phyloP scores from a whole-genome alignment of 2,797 vertebrate species.

The Pachyuromys duprasi region DNA sequence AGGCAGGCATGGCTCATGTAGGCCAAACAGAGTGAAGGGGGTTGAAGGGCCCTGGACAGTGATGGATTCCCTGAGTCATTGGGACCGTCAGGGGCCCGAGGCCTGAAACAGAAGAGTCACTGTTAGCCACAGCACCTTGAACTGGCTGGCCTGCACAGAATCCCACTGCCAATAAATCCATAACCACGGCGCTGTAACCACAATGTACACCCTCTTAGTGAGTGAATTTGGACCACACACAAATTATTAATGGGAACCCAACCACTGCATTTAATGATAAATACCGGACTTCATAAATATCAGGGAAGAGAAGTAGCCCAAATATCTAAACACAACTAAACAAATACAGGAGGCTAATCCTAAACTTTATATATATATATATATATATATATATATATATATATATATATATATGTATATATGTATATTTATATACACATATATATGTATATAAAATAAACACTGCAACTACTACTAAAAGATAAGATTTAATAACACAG shows the following conservation, averaged over 20 bases:
- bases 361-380: too few relatives aligned
- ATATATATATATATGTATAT: too few relatives aligned
- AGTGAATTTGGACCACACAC: conserved; percentile 78
- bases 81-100: conserved; percentile 74
- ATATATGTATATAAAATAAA: too few relatives aligned
- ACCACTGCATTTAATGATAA: conserved; percentile 65
- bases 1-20: conserved; percentile 9
- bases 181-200: conserved; percentile 13
- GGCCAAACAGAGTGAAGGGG: conserved; percentile 61
- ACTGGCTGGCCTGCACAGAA: conserved; percentile 36
- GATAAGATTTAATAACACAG: conserved; percentile 75
- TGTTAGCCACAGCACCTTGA: conserved; percentile 69
- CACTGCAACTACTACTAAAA: conserved; percentile 64
- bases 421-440: too few relatives aligned
- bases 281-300: conserved; percentile 84
- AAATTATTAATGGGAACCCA: conserved; percentile 83
- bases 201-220: conserved; percentile 57
- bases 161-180: conserved; percentile 43
- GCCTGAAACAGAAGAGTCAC: conserved; percentile 76
- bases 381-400: too few relatives aligned
- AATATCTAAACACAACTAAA: conserved; percentile 64
- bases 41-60: conserved; percentile 65
- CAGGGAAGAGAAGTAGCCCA: conserved; percentile 68
- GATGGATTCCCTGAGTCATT: conserved; percentile 80
- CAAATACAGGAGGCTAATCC: conserved; percentile 41